Conservation (phyloP, 2,113 vertebrate genomes). For the Serinus canaria region DNA sequence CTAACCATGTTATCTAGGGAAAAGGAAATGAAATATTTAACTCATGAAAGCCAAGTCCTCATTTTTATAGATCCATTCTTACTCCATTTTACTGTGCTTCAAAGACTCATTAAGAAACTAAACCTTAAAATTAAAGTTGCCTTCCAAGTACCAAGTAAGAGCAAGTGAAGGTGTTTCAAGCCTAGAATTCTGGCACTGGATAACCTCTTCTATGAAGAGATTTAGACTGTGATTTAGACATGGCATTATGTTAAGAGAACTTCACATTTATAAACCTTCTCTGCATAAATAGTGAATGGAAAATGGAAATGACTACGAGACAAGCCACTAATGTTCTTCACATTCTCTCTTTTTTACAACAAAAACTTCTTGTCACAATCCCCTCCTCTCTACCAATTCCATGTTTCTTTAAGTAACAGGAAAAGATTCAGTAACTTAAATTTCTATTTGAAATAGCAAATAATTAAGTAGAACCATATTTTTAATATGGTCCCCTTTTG, state of each 20-base stretch:
- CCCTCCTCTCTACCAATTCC: background rate
- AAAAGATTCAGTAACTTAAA: background rate
- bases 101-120: background rate
- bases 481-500: background rate
- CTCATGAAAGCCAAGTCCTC: background rate
- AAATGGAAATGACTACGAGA: background rate
- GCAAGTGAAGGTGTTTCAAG: background rate
- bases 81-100: background rate
- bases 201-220: background rate
- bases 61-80: background rate
- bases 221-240: background rate
- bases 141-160: background rate
- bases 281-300: background rate
- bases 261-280: background rate
- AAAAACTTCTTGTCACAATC: fast-evolving
- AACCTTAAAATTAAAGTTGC: background rate
- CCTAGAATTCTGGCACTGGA: background rate
- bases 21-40: background rate
- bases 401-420: background rate
- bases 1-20: slow-evolving; percentile 94
- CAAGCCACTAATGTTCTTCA: background rate
- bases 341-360: background rate
- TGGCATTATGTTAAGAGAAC: background rate
- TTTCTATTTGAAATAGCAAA: background rate
- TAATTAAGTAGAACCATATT: background rate